Evolutionary conservation across 2,113 vertebrate genomes (phyloP).

Genomic region (Entomyzon cyanotis): DNA sequence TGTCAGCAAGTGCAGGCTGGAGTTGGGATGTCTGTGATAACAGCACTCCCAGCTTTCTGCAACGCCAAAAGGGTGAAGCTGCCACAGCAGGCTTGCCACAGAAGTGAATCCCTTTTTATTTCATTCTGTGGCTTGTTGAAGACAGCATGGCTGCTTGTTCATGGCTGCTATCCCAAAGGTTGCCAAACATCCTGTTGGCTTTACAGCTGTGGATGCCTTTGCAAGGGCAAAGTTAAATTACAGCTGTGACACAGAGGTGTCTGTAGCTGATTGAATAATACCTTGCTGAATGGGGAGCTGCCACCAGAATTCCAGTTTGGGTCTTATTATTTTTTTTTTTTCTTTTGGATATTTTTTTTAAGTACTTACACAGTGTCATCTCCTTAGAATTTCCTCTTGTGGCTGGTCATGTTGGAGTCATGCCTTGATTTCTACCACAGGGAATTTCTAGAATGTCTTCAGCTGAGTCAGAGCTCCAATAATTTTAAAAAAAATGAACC

Average conservation of each 20-base stretch:
- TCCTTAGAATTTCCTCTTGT: conserved; percentile 24
- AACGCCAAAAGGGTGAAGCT: neutral
- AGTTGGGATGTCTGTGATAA: neutral
- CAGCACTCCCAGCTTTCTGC: neutral
- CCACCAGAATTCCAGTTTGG: neutral
- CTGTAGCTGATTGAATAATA: neutral
- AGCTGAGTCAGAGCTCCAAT: neutral
- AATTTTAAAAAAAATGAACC: neutral
- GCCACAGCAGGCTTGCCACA: neutral
- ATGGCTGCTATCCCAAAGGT: neutral
- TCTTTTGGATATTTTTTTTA: neutral
- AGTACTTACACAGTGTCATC: neutral
- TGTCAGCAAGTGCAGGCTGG: neutral
- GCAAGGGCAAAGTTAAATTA: neutral
- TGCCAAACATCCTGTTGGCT: neutral
- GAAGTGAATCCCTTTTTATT: neutral
- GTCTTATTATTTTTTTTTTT: neutral
- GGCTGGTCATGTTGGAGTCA: neutral
- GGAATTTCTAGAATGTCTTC: conserved; percentile 28
- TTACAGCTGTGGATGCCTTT: neutral
- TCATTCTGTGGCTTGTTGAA: neutral
- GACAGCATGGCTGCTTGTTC: neutral
- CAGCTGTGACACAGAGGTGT: neutral
- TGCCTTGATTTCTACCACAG: neutral
- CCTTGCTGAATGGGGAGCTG: neutral